Conservation (phyloP, 37 sponge, comb jelly and placozoan species). For the Spongilla lacustris region DNA sequence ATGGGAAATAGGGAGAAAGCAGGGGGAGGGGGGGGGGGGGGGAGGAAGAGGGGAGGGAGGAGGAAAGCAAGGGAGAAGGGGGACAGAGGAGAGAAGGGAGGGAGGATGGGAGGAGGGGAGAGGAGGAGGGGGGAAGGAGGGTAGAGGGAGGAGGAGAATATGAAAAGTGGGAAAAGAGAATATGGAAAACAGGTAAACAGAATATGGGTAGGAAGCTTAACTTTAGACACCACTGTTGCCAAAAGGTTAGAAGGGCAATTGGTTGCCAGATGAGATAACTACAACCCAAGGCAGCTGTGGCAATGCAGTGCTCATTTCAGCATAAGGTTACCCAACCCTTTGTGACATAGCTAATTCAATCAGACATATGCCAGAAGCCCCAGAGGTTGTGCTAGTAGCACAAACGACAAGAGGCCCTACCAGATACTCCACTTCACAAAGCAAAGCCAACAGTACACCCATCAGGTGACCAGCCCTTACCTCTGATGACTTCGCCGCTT, state of each 20-base stretch:
- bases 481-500: too few relatives aligned
- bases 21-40: neutral
- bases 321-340: too few relatives aligned
- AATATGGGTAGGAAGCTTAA: neutral
- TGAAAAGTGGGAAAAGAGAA: neutral
- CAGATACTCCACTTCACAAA: too few relatives aligned
- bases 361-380: too few relatives aligned
- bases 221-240: too few relatives aligned
- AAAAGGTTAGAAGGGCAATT: neutral
- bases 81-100: neutral
- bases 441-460: too few relatives aligned
- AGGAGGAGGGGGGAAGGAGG: neutral
- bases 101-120: neutral
- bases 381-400: too few relatives aligned
- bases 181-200: neutral
- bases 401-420: too few relatives aligned
- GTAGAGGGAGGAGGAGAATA: neutral
- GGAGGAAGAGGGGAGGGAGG: conserved; percentile 13
- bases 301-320: too few relatives aligned
- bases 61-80: conserved; percentile 18
- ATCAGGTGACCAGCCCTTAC: too few relatives aligned
- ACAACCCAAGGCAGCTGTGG: neutral
- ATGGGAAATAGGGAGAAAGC: conserved; percentile 10
- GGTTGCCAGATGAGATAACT: neutral
- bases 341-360: too few relatives aligned